Conservation (phyloP, 1,140 invertebrate species). For the Halictus rubicundus region DNA sequence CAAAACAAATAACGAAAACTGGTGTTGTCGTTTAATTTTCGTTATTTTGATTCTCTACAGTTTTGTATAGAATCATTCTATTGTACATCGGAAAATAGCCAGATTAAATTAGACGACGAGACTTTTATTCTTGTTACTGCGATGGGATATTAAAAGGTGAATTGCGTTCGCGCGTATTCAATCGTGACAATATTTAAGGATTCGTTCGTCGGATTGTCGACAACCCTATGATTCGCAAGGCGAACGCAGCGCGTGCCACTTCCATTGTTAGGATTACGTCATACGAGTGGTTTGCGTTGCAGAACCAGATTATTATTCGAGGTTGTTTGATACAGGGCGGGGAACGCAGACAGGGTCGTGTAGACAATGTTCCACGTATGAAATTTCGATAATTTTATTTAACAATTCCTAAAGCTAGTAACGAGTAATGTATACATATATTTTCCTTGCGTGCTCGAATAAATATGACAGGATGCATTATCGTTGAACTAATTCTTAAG, state of each 20-base stretch:
- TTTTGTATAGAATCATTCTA: conserved; percentile 33
- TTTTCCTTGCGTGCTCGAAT: conserved; percentile 9
- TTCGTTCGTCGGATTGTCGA: conserved; percentile 17
- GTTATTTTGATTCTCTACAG: conserved; percentile 21
- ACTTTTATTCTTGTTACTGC: conserved; percentile 51
- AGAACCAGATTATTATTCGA: neutral
- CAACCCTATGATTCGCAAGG: neutral
- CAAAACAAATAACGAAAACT: neutral
- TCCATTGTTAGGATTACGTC: neutral
- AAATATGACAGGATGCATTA: conserved; percentile 12
- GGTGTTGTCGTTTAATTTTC: neutral
- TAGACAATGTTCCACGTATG: neutral
- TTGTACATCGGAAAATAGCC: conserved; percentile 9
- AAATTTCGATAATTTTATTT: conserved; percentile 13
- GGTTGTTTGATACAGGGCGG: conserved; percentile 7
- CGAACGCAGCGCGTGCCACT: conserved; percentile 11
- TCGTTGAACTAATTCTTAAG: conserved; percentile 9
- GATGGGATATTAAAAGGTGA: conserved; percentile 36
- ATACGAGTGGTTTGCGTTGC: conserved; percentile 3
- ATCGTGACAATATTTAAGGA: conserved; percentile 40
- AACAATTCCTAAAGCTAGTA: neutral
- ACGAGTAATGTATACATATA: conserved; percentile 5
- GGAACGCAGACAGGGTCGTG: neutral
- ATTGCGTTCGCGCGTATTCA: conserved; percentile 35
- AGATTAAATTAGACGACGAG: conserved; percentile 33